phyloP scores from a whole-genome alignment of 2,888 invertebrate species.

The Chaetoderma sp. region DNA sequence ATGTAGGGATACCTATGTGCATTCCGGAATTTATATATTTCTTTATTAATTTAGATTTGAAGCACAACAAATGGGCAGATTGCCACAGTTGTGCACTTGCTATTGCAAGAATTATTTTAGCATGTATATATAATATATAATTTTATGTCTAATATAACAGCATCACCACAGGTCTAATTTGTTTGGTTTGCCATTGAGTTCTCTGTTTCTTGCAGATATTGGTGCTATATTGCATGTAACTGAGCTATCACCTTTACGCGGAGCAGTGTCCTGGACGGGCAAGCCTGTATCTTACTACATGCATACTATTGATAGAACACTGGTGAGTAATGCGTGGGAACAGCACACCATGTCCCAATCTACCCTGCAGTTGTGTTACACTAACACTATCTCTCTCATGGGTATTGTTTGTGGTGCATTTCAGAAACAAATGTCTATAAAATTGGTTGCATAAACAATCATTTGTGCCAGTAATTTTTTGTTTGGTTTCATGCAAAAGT shows the following conservation, averaged over 20 bases:
- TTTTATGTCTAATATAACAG: too few species aligned
- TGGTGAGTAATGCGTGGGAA: constrained; percentile 59
- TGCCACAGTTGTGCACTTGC: too few species aligned
- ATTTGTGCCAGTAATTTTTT: too few species aligned
- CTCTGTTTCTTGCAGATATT: constrained; percentile 81
- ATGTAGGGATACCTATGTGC: too few species aligned
- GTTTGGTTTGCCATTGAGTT: too few species aligned
- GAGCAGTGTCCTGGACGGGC: constrained; percentile 99
- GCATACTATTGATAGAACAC: constrained; percentile 95
- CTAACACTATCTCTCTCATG: not conserved
- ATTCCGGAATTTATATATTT: too few species aligned
- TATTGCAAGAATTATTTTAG: too few species aligned
- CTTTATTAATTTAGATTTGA: too few species aligned
- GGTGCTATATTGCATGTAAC: constrained; percentile 99
- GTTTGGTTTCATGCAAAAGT: too few species aligned
- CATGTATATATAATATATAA: too few species aligned
- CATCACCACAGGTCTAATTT: too few species aligned
- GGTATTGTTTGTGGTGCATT: not conserved
- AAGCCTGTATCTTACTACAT: constrained; percentile 98
- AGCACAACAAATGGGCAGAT: too few species aligned
- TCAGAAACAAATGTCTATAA: not conserved
- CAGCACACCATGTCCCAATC: constrained; percentile 49
- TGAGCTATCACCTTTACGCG: constrained; percentile 93
- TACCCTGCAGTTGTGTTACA: not conserved
- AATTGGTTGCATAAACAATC: not conserved